A percentile compares a stretch with the other conserved stretches of the same genome.
Evolutionary conservation across 2,888 invertebrate species (phyloP).

Genomic region (Sarcophaga variegata): DNA sequence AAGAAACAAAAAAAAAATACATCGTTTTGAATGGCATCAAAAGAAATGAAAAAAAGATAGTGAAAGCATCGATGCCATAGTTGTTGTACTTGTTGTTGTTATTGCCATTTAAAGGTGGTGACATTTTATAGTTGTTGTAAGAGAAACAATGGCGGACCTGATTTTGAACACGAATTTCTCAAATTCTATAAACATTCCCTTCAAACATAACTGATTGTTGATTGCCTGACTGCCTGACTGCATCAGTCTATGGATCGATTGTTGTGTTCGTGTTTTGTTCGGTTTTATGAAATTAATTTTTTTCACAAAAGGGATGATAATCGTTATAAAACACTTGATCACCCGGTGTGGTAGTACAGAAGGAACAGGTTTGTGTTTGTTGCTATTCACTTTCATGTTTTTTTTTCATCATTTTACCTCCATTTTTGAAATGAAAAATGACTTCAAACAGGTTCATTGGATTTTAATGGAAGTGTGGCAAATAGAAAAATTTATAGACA

Average conservation of each 20-base stretch:
- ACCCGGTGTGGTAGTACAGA: not conserved
- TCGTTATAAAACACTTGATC: not conserved
- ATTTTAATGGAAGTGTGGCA: too few relatives aligned
- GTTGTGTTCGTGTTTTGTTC: not conserved
- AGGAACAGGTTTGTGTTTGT: slow-evolving; percentile 6
- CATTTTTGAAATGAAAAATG: slow-evolving; percentile 1
- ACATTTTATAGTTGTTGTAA: slow-evolving; percentile 59
- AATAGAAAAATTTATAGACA: too few relatives aligned
- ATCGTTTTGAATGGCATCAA: slow-evolving; percentile 28
- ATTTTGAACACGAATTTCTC: not conserved
- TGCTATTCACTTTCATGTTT: not conserved
- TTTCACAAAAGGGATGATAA: not conserved
- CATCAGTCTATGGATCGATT: not conserved
- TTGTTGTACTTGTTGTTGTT: slow-evolving; percentile 19
- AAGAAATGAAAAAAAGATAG: slow-evolving; percentile 38
- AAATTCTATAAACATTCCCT: not conserved
- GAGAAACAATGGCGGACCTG: slow-evolving; percentile 67
- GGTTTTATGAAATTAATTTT: not conserved
- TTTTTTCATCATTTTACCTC: not conserved
- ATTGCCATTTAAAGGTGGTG: slow-evolving; percentile 59
- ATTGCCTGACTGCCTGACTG: not conserved
- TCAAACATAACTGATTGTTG: not conserved
- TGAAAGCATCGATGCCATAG: slow-evolving; percentile 14
- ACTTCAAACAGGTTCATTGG: not conserved
- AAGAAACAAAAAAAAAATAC: not conserved